Evolutionary conservation across 2,797 vertebrate genomes (phyloP), one percentile per base, ranked within the genome.

Genomic region (Chaetodon trifasciatus): DNA sequence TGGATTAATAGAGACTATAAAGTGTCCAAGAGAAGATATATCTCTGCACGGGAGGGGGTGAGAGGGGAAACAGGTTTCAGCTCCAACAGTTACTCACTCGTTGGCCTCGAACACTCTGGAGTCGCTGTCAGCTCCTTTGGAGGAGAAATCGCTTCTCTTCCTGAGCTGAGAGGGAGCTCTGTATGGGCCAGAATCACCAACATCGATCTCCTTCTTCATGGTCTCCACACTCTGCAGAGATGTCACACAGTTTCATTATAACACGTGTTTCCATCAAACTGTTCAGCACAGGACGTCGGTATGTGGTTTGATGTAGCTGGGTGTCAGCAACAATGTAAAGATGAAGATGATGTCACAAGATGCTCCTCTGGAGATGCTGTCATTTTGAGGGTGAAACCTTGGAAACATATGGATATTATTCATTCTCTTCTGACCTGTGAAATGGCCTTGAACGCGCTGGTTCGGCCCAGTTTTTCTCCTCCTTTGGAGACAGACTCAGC

Each of bases 181-280:
- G 92, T 98, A 98, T 11, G 97, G 95, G 0, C 97, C 97, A 0
- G 89, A 96, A 24, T 97, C 97, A 11, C 96, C 75, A 0, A 96
- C 96, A 4, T 97, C 97, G 0, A 99, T 95, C 82, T 98, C 97
- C 86, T 97, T 98, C 95, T 95, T 97, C 39, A 99, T 96, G 0
- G 88, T 94, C 81, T 98, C 97, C 17, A 99, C 96, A 3, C 98
- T 92, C 97, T 99, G 75, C 19, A 78, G 13, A 74, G 57, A 52
- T 1, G 32, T 49, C 1, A 70, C 23, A 64, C 42, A 40, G 37
- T 32, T 40, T 28, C 23, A 66, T 47, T 60, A 49, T 10, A 50
- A 32, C 24, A 23, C 23, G 5, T 52, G 13, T 40, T 55, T 8
- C n/a, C 13, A 6, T 1, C 2, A 12, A 60, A 67, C 10, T 2